phyloP scores from a whole-genome alignment of 2,888 invertebrate species.

The Rugalucina vietnamica region DNA sequence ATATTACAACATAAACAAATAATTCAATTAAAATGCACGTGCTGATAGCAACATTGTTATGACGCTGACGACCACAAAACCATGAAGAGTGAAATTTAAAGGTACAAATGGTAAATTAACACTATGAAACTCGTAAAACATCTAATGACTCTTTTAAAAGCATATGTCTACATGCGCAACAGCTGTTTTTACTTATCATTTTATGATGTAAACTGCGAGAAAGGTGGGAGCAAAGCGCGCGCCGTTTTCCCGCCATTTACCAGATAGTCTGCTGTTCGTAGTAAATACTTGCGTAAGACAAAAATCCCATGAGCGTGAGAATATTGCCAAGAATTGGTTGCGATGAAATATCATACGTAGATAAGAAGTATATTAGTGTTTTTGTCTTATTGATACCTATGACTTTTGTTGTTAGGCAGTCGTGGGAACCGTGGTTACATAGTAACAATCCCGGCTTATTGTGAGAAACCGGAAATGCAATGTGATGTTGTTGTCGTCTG shows the following conservation, averaged over 20 bases:
- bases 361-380: slow-evolving; percentile 39
- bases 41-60: neutral
- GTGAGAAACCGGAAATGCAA: slow-evolving; percentile 25
- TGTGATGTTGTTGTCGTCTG: neutral
- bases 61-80: slow-evolving; percentile 2
- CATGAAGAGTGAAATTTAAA: slow-evolving; percentile 14
- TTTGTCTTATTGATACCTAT: neutral
- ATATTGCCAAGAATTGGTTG: slow-evolving; percentile 25
- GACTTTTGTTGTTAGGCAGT: slow-evolving; percentile 1
- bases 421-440: slow-evolving; percentile 7
- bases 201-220: slow-evolving; percentile 25
- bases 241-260: slow-evolving; percentile 58
- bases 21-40: neutral
- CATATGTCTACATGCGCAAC: slow-evolving; percentile 40
- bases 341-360: slow-evolving; percentile 55
- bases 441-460: neutral
- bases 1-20: neutral
- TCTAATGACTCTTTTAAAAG: slow-evolving; percentile 14
- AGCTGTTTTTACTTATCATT: slow-evolving; percentile 56
- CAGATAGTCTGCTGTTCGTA: slow-evolving; percentile 42
- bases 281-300: slow-evolving; percentile 63
- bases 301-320: slow-evolving; percentile 51
- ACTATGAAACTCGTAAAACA: slow-evolving; percentile 10
- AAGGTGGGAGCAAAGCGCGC: slow-evolving; percentile 51
- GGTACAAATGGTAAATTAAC: slow-evolving; percentile 1